Percentiles rank a stretch among this genome's conserved stretches.
Evolutionary conservation across 2,888 invertebrate species (phyloP).

Genomic region (Fragum whitleyi): DNA sequence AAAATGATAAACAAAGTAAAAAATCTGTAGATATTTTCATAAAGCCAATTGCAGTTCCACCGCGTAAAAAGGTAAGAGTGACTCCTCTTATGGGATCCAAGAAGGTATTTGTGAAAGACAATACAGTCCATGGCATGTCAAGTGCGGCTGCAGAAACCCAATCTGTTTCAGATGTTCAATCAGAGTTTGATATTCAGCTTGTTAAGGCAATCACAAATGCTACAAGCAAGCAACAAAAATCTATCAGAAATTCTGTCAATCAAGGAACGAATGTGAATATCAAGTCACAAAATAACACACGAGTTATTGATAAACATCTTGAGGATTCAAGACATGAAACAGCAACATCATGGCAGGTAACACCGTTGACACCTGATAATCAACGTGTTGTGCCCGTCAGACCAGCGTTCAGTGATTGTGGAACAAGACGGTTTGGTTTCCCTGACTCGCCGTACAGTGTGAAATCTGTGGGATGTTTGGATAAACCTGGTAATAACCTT

Average conservation of each 20-base stretch:
- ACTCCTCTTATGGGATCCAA: conserved; percentile 52
- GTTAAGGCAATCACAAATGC: background rate
- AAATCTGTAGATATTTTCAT: conserved; percentile 33
- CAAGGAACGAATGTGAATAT: conserved; percentile 14
- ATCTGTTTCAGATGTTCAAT: background rate
- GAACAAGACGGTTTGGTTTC: conserved; percentile 37
- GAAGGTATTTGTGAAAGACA: conserved; percentile 5
- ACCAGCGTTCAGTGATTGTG: conserved; percentile 66
- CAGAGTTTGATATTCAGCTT: conserved; percentile 11
- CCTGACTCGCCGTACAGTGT: conserved; percentile 48
- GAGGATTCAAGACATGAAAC: conserved; percentile 31
- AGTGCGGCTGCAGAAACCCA: background rate
- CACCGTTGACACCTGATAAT: conserved; percentile 25
- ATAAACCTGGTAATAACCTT: conserved; percentile 25
- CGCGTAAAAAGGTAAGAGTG: conserved; percentile 52
- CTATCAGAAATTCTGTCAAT: background rate
- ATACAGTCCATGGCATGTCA: background rate
- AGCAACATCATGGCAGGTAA: conserved; percentile 39
- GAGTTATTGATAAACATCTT: conserved; percentile 37
- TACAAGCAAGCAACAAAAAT: background rate
- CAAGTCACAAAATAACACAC: conserved; percentile 55
- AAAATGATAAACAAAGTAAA: background rate
- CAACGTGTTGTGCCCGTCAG: conserved; percentile 34
- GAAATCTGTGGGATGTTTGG: conserved; percentile 45
- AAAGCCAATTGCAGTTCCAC: conserved; percentile 54